Percentiles rank a stretch among this genome's conserved stretches.
These are phyloP conservation scores for Stenodema calcarata DNA, from an alignment of 2,888 invertebrate species.

Conservation along the genomic window DNA sequence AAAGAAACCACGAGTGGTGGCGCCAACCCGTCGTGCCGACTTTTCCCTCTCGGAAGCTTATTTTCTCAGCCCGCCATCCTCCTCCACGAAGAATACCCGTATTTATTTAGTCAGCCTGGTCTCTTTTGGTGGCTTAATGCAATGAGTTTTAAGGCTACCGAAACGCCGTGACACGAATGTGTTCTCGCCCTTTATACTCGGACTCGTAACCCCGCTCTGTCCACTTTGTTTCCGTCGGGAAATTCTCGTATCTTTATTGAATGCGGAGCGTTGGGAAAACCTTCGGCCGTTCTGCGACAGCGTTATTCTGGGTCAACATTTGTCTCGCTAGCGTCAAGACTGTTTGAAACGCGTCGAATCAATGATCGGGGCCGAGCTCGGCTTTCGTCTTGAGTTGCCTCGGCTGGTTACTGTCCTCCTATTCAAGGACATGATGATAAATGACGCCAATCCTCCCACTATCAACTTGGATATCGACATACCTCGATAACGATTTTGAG, in stretches of 20 bases:
- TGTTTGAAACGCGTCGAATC: neutral
- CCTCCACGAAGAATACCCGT: neutral
- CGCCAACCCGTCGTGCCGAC: neutral
- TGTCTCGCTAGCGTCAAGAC: neutral
- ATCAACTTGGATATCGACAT: no score
- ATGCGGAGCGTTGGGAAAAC: neutral
- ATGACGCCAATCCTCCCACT: no score
- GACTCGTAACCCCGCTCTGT: neutral
- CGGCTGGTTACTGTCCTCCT: neutral
- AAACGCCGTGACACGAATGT: neutral
- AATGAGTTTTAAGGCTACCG: neutral
- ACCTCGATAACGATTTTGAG: no score
- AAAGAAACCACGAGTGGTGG: neutral
- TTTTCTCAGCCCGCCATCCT: neutral
- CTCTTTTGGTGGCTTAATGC: neutral
- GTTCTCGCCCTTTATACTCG: neutral
- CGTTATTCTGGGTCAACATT: neutral
- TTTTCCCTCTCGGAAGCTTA: neutral
- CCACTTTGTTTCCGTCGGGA: neutral
- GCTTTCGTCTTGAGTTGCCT: neutral
- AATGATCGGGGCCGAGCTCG: neutral
- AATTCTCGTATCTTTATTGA: neutral
- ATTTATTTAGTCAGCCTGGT: neutral
- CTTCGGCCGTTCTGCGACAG: neutral
- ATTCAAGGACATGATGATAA: neutral